These are phyloP conservation scores for Leptinotarsa tumamoca DNA, from an alignment of 2,888 invertebrate genomes.

Conservation along the genomic window DNA sequence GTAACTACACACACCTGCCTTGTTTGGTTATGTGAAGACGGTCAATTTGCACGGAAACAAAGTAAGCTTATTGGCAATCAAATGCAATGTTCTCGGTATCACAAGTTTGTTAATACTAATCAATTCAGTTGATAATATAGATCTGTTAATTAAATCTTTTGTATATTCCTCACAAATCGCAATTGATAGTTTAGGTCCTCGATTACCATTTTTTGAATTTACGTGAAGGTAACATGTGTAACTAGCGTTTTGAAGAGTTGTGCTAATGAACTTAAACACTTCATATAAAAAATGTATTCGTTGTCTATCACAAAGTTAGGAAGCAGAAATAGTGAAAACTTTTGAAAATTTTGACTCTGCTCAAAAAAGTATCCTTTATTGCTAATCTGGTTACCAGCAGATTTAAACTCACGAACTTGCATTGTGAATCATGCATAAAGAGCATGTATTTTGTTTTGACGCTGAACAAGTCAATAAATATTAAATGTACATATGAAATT, in stretches of 20 bases:
- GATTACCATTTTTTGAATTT: background rate
- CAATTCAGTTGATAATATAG: slow-evolving; percentile 2
- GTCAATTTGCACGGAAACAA: slow-evolving; percentile 6
- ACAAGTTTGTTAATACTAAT: background rate
- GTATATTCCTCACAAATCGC: background rate
- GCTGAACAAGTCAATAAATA: no score
- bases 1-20: slow-evolving; percentile 2
- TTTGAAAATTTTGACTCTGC: no score
- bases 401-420: no score
- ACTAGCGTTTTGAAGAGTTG: background rate
- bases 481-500: no score
- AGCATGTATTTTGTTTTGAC: no score
- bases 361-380: no score
- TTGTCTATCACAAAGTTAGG: no score
- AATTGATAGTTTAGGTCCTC: background rate
- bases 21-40: slow-evolving; percentile 6
- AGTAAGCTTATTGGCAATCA: slow-evolving; percentile 1
- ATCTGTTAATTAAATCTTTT: background rate
- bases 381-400: no score
- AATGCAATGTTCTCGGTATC: background rate
- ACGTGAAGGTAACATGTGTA: background rate
- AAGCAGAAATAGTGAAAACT: background rate
- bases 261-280: no score
- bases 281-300: no score
- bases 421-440: no score